A percentile compares a stretch with the other conserved stretches of the same genome.
phyloP scores from a whole-genome alignment of 2,113 vertebrate genomes.

The Lepisosteus oculatus region DNA sequence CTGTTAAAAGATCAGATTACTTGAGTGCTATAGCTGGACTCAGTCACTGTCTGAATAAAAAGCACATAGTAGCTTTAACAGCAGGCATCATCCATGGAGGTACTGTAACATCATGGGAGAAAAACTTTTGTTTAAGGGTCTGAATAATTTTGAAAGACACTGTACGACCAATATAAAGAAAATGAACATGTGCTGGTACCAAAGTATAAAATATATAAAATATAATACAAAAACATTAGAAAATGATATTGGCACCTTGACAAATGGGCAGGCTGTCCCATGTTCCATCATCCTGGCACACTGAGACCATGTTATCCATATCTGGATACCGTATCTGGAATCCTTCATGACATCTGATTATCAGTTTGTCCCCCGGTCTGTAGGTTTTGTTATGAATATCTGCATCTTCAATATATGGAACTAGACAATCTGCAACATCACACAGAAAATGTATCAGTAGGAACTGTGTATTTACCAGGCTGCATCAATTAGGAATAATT shows the following conservation, averaged over 20 bases:
- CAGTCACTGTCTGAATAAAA: too few relatives aligned
- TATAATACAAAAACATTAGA: too few relatives aligned
- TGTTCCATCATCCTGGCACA: conserved; percentile 71
- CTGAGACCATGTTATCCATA: conserved; percentile 70
- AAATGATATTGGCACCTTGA: conserved; percentile 61
- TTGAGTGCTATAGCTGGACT: too few relatives aligned
- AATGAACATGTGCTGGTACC: neutral
- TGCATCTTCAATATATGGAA: conserved; percentile 77
- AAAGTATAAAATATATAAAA: neutral
- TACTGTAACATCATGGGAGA: too few relatives aligned
- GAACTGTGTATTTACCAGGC: too few relatives aligned
- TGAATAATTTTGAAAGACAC: neutral
- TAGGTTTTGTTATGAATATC: conserved; percentile 78
- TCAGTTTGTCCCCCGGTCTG: conserved; percentile 69
- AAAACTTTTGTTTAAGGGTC: too few relatives aligned
- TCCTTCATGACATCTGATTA: conserved; percentile 74
- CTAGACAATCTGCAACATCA: conserved; percentile 67
- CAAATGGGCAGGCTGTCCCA: conserved; percentile 82
- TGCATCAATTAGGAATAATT: too few relatives aligned
- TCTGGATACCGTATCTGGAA: conserved; percentile 80
- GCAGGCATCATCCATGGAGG: too few relatives aligned
- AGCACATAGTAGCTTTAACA: too few relatives aligned
- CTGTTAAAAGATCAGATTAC: too few relatives aligned
- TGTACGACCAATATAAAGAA: neutral
- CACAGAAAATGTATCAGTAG: too few relatives aligned